Percentiles rank a stretch among this genome's conserved stretches.
Evolutionary conservation across 2,888 invertebrate genomes (phyloP).

Genomic region (Podotricha telesiphe): DNA sequence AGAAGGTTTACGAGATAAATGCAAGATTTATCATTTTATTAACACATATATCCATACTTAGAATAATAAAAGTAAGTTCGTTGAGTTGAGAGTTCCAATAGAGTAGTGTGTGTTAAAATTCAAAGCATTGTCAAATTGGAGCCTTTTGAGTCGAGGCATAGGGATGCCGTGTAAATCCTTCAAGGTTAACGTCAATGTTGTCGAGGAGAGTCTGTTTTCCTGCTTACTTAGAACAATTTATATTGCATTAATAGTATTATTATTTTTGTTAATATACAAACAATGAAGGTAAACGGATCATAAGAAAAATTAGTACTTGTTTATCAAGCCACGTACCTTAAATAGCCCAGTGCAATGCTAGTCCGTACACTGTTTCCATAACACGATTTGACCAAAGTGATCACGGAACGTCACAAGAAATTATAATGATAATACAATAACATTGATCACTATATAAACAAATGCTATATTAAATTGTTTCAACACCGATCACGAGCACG

Average conservation of each 20-base stretch:
- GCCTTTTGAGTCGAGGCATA: constrained; percentile 29
- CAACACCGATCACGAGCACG: constrained; percentile 70
- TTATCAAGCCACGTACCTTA: constrained; percentile 49
- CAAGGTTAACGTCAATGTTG: constrained; percentile 34
- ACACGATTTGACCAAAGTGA: constrained; percentile 36
- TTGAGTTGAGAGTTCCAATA: constrained; percentile 5
- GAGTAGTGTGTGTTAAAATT: constrained; percentile 24
- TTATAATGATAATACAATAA: constrained; percentile 40
- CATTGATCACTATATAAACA: constrained; percentile 47
- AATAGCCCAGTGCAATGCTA: constrained; percentile 47
- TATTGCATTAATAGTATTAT: background rate
- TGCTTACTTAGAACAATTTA: constrained; percentile 19
- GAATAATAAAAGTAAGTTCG: background rate
- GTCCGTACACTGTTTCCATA: constrained; percentile 48
- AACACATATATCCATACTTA: no score
- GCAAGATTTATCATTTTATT: no score
- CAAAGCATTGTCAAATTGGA: constrained; percentile 25
- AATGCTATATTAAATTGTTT: constrained; percentile 49
- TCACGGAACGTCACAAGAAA: constrained; percentile 35
- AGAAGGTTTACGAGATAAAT: background rate
- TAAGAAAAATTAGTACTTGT: constrained; percentile 10
- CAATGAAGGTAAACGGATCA: constrained; percentile 5
- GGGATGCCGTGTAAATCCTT: constrained; percentile 28
- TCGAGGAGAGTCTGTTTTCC: constrained; percentile 20
- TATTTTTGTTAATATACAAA: background rate